Evolutionary conservation across 2,797 vertebrate genomes (phyloP), one percentile per base, ranked within the genome.

Genomic region (Xenentodon cancila): DNA sequence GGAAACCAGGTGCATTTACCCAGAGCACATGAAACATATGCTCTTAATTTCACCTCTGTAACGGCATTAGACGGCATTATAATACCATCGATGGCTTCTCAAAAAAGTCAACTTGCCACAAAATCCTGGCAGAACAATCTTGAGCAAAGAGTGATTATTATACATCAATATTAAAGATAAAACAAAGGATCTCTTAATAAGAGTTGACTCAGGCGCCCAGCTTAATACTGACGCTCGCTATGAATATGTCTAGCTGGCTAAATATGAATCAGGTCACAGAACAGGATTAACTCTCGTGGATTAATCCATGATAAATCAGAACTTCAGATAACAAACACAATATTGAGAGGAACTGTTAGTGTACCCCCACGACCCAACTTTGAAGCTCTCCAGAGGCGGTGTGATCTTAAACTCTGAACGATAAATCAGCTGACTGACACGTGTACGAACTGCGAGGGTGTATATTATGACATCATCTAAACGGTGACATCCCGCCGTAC

Each of bases 371-470:
- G 21, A 7, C 21, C 32, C 42, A 7, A n/a, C 15, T 43, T 51
- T 17, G n/a, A 43, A 20, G 7, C 22, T 51, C 60, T 73, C 51
- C 53, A 45, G 20, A 59, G 30, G 16, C 27, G 13, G 27, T 2
- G 56, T 43, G 52, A 53, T 30, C 44, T 64, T 64, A 22, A 40
- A 53, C 55, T 67, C 40, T 69, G 55, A 69, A 49, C 21, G 49
- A 61, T 59, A 51, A 75, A 77, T 70, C 54, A 64, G 49, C 57
- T 56, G 58, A 77, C 52, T 46, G 67, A 61, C 73, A 68, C 0
- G 40, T 20, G 27, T 57, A 68, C 72, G 74, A 81, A 82, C 54
- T 43, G 69, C 48, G 42, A 2, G 9, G 16, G 30, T 51, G 59
- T 44, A 8, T 46, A 60, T 59, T 56, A 67, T 72, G 64, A 22